These are phyloP conservation scores for Papilio polyxenes DNA, from an alignment of 1,140 invertebrate genomes.

Conservation along the genomic window DNA sequence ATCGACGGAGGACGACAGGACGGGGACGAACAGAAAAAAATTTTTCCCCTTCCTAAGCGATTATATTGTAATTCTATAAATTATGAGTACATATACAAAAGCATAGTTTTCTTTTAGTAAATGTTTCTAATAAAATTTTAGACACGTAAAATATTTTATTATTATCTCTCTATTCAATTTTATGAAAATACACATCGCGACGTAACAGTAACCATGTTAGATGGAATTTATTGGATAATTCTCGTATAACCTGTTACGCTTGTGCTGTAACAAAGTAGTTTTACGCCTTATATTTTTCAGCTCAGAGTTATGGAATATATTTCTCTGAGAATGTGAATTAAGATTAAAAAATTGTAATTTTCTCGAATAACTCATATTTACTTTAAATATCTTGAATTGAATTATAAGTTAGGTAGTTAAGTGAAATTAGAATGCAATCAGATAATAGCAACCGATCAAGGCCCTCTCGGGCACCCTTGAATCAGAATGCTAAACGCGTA, in stretches of 20 bases:
- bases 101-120: not conserved
- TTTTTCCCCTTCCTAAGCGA: too few relatives aligned
- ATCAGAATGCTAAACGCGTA: too few relatives aligned
- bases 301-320: not conserved
- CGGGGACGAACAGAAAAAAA: too few relatives aligned
- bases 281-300: not conserved
- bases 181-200: constrained; percentile 9
- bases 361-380: not conserved
- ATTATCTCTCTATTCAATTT: constrained; percentile 5
- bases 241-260: constrained; percentile 14
- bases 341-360: not conserved
- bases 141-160: not conserved
- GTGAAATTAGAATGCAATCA: too few relatives aligned
- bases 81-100: not conserved
- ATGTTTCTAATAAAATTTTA: not conserved
- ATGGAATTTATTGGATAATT: constrained; percentile 12
- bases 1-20: too few relatives aligned
- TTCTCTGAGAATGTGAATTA: not conserved
- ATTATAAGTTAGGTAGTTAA: too few relatives aligned
- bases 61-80: not conserved
- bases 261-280: constrained; percentile 12
- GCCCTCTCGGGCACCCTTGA: too few relatives aligned
- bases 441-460: too few relatives aligned
- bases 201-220: constrained; percentile 13
- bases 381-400: too few relatives aligned